phyloP scores from a whole-genome alignment of 2,888 invertebrate genomes.

The Hetaerina titia region DNA sequence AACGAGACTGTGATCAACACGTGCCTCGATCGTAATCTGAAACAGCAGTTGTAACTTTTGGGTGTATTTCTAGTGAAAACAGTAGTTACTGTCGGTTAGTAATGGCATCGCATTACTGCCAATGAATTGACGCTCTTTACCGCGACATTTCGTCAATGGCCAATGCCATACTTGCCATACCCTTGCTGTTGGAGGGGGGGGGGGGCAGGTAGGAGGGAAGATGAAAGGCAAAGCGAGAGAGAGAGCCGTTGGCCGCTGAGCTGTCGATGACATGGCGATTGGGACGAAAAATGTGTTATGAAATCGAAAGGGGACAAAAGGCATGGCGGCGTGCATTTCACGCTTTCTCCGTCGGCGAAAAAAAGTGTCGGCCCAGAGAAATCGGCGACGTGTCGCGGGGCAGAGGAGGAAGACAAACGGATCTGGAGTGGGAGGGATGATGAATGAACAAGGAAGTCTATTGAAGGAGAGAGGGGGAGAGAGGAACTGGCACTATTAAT shows the following conservation, averaged over 20 bases:
- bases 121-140: not conserved
- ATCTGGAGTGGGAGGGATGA: not conserved
- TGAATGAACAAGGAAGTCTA: conserved; percentile 9
- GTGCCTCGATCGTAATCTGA: no score
- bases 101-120: no score
- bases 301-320: conserved; percentile 59
- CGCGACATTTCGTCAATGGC: not conserved
- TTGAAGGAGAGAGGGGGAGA: not conserved
- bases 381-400: not conserved
- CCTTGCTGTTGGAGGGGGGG: not conserved
- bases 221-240: not conserved
- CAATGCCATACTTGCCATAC: not conserved
- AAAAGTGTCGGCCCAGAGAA: conserved; percentile 11
- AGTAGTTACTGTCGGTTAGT: no score
- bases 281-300: conserved; percentile 29
- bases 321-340: conserved; percentile 34
- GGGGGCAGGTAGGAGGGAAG: not conserved
- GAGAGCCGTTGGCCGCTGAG: not conserved
- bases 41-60: no score
- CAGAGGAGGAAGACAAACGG: not conserved
- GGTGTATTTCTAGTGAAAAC: no score
- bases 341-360: conserved; percentile 37
- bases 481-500: not conserved
- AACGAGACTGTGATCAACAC: no score
- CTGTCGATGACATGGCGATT: conserved; percentile 23